phyloP scores from a whole-genome alignment of 2,888 invertebrate species.

The Sphaerophoria rueppellii region DNA sequence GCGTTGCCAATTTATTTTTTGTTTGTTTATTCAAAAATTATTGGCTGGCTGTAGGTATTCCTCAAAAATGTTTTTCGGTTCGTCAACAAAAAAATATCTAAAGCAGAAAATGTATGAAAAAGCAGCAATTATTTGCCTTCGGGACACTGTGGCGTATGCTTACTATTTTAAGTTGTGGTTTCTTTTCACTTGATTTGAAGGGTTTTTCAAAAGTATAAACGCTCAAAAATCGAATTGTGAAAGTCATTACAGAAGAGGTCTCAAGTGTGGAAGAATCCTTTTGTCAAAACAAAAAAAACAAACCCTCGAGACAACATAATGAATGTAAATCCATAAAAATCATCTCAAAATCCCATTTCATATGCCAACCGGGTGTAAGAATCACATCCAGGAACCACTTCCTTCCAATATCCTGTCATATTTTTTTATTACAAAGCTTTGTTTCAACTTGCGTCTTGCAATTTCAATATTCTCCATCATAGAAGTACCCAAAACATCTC shows the following conservation, averaged over 20 bases:
- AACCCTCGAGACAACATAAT: conserved; percentile 40
- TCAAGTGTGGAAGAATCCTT: conserved; percentile 15
- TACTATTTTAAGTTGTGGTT: not conserved
- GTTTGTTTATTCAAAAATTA: too few relatives aligned
- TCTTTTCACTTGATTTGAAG: too few relatives aligned
- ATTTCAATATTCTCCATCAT: too few relatives aligned
- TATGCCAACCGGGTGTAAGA: conserved; percentile 25
- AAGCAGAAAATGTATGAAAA: not conserved
- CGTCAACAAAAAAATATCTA: not conserved
- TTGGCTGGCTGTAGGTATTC: too few relatives aligned
- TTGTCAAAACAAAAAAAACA: conserved; percentile 31
- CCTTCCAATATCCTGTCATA: conserved; percentile 52
- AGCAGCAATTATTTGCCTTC: not conserved
- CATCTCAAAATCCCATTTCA: conserved; percentile 3
- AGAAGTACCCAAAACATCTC: not conserved
- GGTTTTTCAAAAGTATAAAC: too few relatives aligned
- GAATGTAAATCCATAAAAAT: conserved; percentile 57
- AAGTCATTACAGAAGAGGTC: not conserved
- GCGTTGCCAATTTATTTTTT: too few relatives aligned
- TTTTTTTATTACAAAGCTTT: conserved; percentile 53
- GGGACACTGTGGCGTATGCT: conserved; percentile 1
- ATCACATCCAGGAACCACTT: conserved; percentile 33
- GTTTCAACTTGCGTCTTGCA: conserved; percentile 27
- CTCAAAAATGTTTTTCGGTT: conserved; percentile 5
- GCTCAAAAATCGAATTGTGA: too few relatives aligned